Evolutionary conservation across 2,888 invertebrate genomes (phyloP), one percentile per base, ranked within the genome.

Genomic region (Boloria selene): DNA sequence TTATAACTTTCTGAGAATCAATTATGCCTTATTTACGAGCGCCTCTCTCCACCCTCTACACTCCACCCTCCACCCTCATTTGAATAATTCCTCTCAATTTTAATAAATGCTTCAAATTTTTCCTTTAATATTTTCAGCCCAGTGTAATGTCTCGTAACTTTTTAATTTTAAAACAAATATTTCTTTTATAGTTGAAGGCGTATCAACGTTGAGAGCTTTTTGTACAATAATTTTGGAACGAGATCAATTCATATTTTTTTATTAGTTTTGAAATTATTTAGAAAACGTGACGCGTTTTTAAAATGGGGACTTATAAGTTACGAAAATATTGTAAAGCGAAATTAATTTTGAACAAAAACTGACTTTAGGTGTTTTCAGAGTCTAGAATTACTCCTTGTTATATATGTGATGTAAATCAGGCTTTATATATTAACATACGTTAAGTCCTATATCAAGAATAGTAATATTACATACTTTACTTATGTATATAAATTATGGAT

Each of bases 1-100:
- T 73, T 70, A 69, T 69, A 72, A 70, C 70, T 73, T 70, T 47
- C 59, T 60, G 56, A 62, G 66, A 72, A 73, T 72, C 72, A 68
- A 70, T 72, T 72, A 73, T 62, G 65, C 64, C 59, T 65, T 72
- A 73, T 72, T 73, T 70, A 68, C 69, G 65, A 22, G 45, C 14
- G 59, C 50, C 68, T 45, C 62, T 56, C 60, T 31, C 31, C 31
- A 5, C 31, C 31, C 7, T 7, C 31, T 3, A 22, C 22, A 22
- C 22, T 22, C 22, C 22, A 14, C 54, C 14, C 47, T 14, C 60
- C 61, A 10, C 55, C 61, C 59, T 56, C 47, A 69, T 73, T 69
- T 69, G 60, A 71, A 69, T 68, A 68, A 70, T 73, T 69, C 64
- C 65, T 53, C 63, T 63, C 61, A 58, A 65, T 64, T 68, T 65